Base-by-base conservation (phyloP, 1,140 invertebrate genomes). In the Charaxes varanes region DNA sequence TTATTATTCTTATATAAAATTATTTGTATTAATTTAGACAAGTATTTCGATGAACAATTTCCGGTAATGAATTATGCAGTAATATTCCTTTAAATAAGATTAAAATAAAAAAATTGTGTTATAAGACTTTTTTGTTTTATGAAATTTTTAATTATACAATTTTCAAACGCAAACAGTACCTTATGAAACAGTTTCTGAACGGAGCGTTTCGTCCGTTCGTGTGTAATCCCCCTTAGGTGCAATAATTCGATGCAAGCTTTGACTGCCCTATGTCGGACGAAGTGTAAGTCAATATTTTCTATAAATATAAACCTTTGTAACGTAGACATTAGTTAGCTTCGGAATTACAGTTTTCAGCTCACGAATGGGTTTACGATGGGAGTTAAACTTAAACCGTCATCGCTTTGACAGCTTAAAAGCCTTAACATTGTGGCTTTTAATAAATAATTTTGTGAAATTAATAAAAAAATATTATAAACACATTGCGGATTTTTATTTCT, bases 401-500 rank as follows among this genome's bases (percentile, higher is more conserved):
- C 68, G 78, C 78, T 82, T 78, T 64, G 58, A 79, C 72, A 79
- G 78, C 78, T 79, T 82, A 69, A 79, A 79, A 82, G 74, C 74
- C 74, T 79, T 79, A 62, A 69, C 54, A 78, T 70, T 82, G 78
- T 82, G 74, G 78, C 78, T 82, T 79, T 82, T 79, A 82, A 79
- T 76, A 57, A 77, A 68, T 76, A 80, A 63, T 81, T 82, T 82
- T 82, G 78, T 82, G 78, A 82, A 78, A 82, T 82, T 78, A 82
- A 79, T 79, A 81, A 78, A 82, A 80, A 79, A 81, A 68, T 62
- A 68, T 64, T 52, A 66, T 72, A 77, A 65, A 71, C 49, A 66
- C 47, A 57, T 11, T 15, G 2, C n/a, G n/a, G n/a, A n/a, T n/a
- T n/a, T n/a, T n/a, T n/a, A n/a, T n/a, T n/a, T n/a, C n/a, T n/a